These are phyloP conservation scores for Caenorhabditis sp. DNA, from an alignment of 2,888 invertebrate genomes.

Conservation along the genomic window DNA sequence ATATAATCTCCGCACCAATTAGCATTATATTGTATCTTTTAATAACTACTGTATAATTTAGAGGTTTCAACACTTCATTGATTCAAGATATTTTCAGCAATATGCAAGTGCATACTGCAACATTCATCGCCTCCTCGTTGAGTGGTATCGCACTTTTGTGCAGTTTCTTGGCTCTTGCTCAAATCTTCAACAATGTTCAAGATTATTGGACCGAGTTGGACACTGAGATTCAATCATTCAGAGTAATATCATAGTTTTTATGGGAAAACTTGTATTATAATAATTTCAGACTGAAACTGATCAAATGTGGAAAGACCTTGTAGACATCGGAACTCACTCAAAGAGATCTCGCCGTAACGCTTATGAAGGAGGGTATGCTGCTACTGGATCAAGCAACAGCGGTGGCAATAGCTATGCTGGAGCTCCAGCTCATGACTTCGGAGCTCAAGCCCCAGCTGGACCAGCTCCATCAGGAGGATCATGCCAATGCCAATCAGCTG, in stretches of 20 bases:
- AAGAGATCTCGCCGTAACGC: slow-evolving; percentile 44
- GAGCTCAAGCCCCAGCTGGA: slow-evolving; percentile 48
- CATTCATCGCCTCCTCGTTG: slow-evolving; percentile 50
- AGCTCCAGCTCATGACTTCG: slow-evolving; percentile 49
- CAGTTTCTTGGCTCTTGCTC: slow-evolving; percentile 49
- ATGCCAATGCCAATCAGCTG: slow-evolving; percentile 42
- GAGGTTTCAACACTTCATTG: neutral
- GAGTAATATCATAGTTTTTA: slow-evolving; percentile 20
- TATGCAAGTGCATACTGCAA: slow-evolving; percentile 58
- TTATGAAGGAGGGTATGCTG: slow-evolving; percentile 27
- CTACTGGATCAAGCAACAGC: slow-evolving; percentile 13
- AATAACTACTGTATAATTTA: neutral
- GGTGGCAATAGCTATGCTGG: slow-evolving; percentile 17
- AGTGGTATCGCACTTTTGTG: slow-evolving; percentile 52
- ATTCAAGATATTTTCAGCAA: slow-evolving; percentile 3
- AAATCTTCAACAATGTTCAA: slow-evolving; percentile 54
- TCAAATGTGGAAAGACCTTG: slow-evolving; percentile 66
- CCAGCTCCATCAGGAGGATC: slow-evolving; percentile 44
- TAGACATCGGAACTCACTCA: slow-evolving; percentile 40
- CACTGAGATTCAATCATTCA: slow-evolving; percentile 45
- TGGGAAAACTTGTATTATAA: neutral
- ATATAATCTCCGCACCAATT: neutral
- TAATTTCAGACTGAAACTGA: slow-evolving; percentile 53
- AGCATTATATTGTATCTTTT: neutral
- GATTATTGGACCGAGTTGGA: slow-evolving; percentile 56